Conservation (phyloP, 2,797 vertebrate species). For the Lophotriccus pileatus region DNA sequence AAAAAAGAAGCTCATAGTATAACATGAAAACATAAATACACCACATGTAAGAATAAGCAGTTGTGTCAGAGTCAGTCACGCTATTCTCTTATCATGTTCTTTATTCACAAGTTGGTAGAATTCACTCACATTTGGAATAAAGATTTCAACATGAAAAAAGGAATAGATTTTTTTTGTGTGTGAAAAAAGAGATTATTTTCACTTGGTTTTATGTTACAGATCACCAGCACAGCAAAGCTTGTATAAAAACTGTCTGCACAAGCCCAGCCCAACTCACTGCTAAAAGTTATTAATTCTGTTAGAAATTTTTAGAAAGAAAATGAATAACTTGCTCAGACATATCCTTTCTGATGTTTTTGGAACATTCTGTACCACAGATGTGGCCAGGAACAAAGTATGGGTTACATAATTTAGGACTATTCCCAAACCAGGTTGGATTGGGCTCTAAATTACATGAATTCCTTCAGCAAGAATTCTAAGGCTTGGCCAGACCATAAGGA, state of each 20-base stretch:
- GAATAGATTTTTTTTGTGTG: not conserved
- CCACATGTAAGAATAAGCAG: not conserved
- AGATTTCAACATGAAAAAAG: not conserved
- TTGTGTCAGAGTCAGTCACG: not conserved
- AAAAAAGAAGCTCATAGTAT: not conserved
- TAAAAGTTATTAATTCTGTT: constrained; percentile 32
- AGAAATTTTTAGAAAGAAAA: constrained; percentile 31
- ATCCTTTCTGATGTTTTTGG: constrained; percentile 40
- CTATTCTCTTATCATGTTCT: not conserved
- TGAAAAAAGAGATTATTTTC: not conserved
- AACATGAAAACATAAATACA: not conserved
- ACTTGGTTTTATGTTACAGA: constrained; percentile 14
- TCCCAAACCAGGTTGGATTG: constrained; percentile 27
- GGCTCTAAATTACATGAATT: not conserved
- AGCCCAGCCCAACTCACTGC: not conserved
- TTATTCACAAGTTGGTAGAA: not conserved
- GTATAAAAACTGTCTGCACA: constrained; percentile 29
- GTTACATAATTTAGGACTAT: constrained; percentile 13
- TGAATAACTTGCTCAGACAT: constrained; percentile 7
- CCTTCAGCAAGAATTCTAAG: constrained; percentile 13
- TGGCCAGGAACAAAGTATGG: not conserved
- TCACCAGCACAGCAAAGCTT: constrained; percentile 1
- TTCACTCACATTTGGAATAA: not conserved
- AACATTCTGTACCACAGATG: constrained; percentile 20
- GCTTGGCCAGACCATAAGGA: constrained; percentile 8